A percentile compares a stretch with the other conserved stretches of the same genome.
These are phyloP conservation scores for Mantis religiosa DNA, from an alignment of 2,888 invertebrate genomes.

Conservation along the genomic window DNA sequence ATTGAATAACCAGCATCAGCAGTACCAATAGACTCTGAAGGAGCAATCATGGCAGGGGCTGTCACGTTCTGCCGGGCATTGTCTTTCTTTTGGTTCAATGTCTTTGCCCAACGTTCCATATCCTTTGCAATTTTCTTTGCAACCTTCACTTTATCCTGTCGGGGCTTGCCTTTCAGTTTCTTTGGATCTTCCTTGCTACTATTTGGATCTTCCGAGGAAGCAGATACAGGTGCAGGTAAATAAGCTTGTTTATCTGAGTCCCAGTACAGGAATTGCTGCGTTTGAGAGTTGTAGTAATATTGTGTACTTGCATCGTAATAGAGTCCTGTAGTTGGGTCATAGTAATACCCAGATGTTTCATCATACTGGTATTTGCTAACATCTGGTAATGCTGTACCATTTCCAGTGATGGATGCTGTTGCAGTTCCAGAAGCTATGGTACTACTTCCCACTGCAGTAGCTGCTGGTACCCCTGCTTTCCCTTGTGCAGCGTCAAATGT, in stretches of 20 bases:
- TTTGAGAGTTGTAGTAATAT: constrained; percentile 92
- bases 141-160: constrained; percentile 92
- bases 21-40: constrained; percentile 59
- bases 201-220: constrained; percentile 32
- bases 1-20: constrained; percentile 93
- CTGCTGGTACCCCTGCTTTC: neutral
- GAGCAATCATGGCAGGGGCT: constrained; percentile 45
- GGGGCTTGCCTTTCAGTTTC: constrained; percentile 64
- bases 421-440: too few species aligned
- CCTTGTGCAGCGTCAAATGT: neutral
- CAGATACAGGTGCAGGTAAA: constrained; percentile 47
- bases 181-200: constrained; percentile 51
- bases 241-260: constrained; percentile 70
- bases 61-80: constrained; percentile 43
- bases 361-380: constrained; percentile 90
- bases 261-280: constrained; percentile 93
- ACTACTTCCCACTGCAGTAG: neutral
- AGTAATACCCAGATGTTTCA: constrained; percentile 92
- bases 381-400: constrained; percentile 62
- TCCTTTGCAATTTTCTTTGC: constrained; percentile 97
- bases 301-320: constrained; percentile 95
- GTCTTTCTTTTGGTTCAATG: constrained; percentile 93
- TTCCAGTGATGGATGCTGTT: neutral
- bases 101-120: constrained; percentile 94
- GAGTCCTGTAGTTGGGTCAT: constrained; percentile 85